phyloP scores from a whole-genome alignment of 2,888 invertebrate species.

The Blastobasis adustella region DNA sequence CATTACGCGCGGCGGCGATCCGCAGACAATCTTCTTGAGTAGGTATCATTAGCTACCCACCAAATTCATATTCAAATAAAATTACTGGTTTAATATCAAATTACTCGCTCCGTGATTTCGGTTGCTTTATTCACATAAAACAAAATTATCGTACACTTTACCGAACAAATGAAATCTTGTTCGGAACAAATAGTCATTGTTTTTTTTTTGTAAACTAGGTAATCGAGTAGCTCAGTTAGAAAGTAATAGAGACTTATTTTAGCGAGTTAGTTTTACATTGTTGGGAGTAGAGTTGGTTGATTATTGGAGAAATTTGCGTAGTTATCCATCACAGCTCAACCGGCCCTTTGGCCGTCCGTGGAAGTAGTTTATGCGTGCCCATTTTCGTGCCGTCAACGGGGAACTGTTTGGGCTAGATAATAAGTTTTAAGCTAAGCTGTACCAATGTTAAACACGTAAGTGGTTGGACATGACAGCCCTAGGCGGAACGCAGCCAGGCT shows the following conservation, averaged over 20 bases:
- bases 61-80: constrained; percentile 59
- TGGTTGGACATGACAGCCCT: constrained; percentile 69
- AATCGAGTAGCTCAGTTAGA: no score
- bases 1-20: constrained; percentile 64
- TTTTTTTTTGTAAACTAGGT: no score
- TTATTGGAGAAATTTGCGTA: no score
- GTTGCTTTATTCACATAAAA: constrained; percentile 31
- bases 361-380: constrained; percentile 65
- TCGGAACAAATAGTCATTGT: neutral
- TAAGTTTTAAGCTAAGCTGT: constrained; percentile 69
- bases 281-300: no score
- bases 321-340: constrained; percentile 24
- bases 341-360: constrained; percentile 40
- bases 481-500: constrained; percentile 61
- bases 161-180: constrained; percentile 6
- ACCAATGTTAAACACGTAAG: constrained; percentile 71
- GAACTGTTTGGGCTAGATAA: constrained; percentile 70
- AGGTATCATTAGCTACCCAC: constrained; percentile 66
- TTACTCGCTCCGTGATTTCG: constrained; percentile 58
- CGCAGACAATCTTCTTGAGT: constrained; percentile 67
- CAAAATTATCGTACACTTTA: constrained; percentile 3
- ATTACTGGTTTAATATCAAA: constrained; percentile 61
- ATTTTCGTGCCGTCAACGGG: constrained; percentile 62
- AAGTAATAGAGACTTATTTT: no score
- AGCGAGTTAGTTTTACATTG: no score